Evolutionary conservation across 1,140 invertebrate species (phyloP), one percentile per base, ranked within the genome.

Genomic region (Drosophila erecta): DNA sequence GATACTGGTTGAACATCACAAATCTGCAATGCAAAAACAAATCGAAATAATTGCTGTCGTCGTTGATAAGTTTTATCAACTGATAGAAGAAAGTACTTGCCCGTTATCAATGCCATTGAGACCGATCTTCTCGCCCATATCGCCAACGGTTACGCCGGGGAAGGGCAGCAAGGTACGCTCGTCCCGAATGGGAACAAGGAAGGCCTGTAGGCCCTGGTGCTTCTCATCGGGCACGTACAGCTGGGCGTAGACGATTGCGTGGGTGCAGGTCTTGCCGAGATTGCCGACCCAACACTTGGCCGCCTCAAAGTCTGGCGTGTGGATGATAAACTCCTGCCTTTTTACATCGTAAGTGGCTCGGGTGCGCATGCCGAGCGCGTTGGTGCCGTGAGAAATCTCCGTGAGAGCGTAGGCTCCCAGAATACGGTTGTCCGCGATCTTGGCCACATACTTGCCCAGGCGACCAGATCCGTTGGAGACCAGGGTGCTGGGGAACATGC

Each of bases 371-470:
- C 95, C 95, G 91, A 95, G 95, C 1, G 96, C 96, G 90, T 98
- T 98, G 17, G 96, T 97, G 4, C 97, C 97, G 93, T 98, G 97
- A 5, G 95, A 94, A n/a, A 98, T 94, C 93, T 98, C 97, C 0
- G 97, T 98, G 1, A 98, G 91, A 1, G 96, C 96, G 92, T 97
- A 97, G 83, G 96, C 96, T n/a, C 96, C 96, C 60, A 92, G 72
- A 46, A 95, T 95, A 64, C 94, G 91, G 14, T 93, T 93, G 27
- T 93, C 92, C 40, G 94, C 92, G n/a, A 93, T 91, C 64, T 94
- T 94, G 7, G 95, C 94, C 12, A 95, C 84, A 84, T 95, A 93
- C 24, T 94, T 92, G 33, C 93, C 91, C 81, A 96, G 95, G 43
- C 95, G 94, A 1, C 93, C 91, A 12, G 94, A 94, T 0, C 95